Base-by-base conservation (phyloP, 35 echinoderm and acorn worm species). In the Apostichopus parvimensis region DNA sequence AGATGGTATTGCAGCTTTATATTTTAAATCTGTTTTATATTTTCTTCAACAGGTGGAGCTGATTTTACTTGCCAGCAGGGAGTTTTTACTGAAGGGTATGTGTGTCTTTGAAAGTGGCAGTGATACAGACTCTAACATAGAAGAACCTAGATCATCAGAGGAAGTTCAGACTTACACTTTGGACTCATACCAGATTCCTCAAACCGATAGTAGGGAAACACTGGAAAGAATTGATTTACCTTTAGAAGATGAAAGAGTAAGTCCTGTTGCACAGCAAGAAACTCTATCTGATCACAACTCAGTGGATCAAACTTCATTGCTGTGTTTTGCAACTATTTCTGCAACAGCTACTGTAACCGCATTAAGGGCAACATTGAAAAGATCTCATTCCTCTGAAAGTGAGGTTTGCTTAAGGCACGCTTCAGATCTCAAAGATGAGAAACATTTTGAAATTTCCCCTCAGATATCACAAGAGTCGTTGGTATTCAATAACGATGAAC, bases 401-500 rank as follows among this genome's bases (percentile, higher is more conserved):
- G 17, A 75, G 12, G 71, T 75, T 20, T 75, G 15, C 6, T 22
- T 84, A 58, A 84, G 56, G 17, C 17, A 84, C 57, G 12, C 58
- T 9, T 59, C 81, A 59, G 55, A 59, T 59, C 58, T 84, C 81
- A 84, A 84, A 15, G 86, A 88, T 88, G 86, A 88, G 86, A 64
- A 88, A 88, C 86, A 88, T 88, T 88, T 88, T 66, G 21, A 88
- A 20, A 88, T 88, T 88, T 88, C 86, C 86, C 86, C 62, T 34
- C 86, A 88, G 86, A 62, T 88, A 25, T n/a, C 86, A 18, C 21
- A 58, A 66, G 86, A 88, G 68, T 8, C 23, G 9, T 61, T 61
- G 58, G n/a, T 68, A 64, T 68, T 88, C 8, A 53, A 53, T 82
- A 72, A 25, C 64, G 86, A 72, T 88, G 86, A 73, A 88, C 61